These are phyloP conservation scores for Sarcoramphus papa DNA, from an alignment of 2,797 vertebrate genomes.

Conservation along the genomic window DNA sequence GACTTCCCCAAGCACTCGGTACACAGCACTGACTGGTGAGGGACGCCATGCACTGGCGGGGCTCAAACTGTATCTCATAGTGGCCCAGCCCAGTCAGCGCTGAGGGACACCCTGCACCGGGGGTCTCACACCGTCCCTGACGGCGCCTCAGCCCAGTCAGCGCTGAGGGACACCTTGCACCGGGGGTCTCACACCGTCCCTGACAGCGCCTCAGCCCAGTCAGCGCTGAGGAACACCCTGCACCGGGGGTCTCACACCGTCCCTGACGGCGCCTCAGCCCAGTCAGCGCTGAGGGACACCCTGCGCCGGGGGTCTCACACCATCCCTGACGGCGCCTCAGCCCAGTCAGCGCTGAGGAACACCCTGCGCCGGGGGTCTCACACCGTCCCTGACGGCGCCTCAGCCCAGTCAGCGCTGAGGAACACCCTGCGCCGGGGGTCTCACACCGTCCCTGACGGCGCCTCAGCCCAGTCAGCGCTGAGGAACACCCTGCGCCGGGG, in stretches of 20 bases:
- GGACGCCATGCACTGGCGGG: rapidly evolving
- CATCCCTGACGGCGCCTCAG: rapidly evolving
- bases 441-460: rapidly evolving
- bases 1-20: neutral
- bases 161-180: rapidly evolving
- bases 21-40: neutral
- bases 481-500: rapidly evolving
- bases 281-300: rapidly evolving
- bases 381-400: rapidly evolving
- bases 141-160: neutral
- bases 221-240: rapidly evolving
- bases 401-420: rapidly evolving
- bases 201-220: rapidly evolving
- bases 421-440: rapidly evolving
- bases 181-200: neutral
- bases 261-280: rapidly evolving
- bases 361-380: rapidly evolving
- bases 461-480: rapidly evolving
- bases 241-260: rapidly evolving
- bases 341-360: neutral
- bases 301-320: rapidly evolving
- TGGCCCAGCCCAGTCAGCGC: rapidly evolving
- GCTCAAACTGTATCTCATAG: rapidly evolving
- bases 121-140: neutral
- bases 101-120: rapidly evolving